Evolutionary conservation across 2,888 invertebrate genomes (phyloP).

Genomic region (Diarsia rubi): DNA sequence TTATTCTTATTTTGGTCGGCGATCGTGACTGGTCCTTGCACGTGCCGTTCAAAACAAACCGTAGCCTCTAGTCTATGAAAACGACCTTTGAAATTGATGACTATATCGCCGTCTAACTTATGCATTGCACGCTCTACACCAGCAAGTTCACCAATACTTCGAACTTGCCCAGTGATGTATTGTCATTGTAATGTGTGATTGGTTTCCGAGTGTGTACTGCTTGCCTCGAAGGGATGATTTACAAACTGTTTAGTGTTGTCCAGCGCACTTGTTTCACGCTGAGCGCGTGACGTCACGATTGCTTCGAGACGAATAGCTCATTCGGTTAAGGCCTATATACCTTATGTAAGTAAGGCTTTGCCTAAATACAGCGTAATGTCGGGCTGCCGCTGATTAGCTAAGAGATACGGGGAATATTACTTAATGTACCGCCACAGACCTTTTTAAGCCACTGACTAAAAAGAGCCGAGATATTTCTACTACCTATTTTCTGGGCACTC

Average conservation of each 20-base stretch:
- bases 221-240: conserved; percentile 79
- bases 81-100: conserved; percentile 58
- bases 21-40: conserved; percentile 78
- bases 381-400: conserved; percentile 30
- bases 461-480: not conserved
- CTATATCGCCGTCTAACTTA: conserved; percentile 19
- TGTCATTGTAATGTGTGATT: conserved; percentile 26
- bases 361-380: conserved; percentile 47
- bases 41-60: conserved; percentile 79
- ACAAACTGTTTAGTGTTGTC: conserved; percentile 77
- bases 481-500: not conserved
- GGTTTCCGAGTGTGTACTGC: conserved; percentile 55
- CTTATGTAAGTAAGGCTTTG: conserved; percentile 46
- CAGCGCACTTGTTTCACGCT: conserved; percentile 76
- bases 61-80: conserved; percentile 68
- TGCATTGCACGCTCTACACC: conserved; percentile 37
- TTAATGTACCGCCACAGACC: not conserved
- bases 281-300: conserved; percentile 82
- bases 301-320: conserved; percentile 75
- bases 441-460: not conserved
- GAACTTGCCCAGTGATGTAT: conserved; percentile 53
- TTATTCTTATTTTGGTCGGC: conserved; percentile 69
- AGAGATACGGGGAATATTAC: conserved; percentile 32
- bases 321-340: conserved; percentile 59
- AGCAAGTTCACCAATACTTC: not conserved